Evolutionary conservation across 2,113 vertebrate genomes (phyloP).

Genomic region (Embiotoca jacksoni): DNA sequence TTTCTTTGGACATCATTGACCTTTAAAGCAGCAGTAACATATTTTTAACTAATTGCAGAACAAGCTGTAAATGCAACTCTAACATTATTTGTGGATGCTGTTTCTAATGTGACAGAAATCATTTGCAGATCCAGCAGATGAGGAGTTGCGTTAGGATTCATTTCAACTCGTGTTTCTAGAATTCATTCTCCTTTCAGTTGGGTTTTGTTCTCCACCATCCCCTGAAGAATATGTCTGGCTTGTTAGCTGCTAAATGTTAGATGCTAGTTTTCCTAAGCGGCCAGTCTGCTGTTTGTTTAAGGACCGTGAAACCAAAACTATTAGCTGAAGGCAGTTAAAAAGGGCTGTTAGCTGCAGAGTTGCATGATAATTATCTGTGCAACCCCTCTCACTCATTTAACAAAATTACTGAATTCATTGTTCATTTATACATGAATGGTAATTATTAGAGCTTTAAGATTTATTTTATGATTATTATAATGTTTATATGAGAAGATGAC

Average conservation of each 20-base stretch:
- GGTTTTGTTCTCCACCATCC: background rate
- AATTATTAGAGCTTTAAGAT: background rate
- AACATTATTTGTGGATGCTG: too few relatives aligned
- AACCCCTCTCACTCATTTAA: too few relatives aligned
- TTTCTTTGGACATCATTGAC: background rate
- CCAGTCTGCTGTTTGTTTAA: background rate
- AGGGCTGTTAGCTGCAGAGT: too few relatives aligned
- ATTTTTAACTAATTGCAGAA: background rate
- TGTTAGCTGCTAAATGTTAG: background rate
- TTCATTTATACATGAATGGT: background rate
- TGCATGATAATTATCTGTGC: too few relatives aligned
- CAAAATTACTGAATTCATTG: background rate
- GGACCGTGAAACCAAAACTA: constrained; percentile 1
- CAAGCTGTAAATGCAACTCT: background rate
- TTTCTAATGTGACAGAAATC: too few relatives aligned
- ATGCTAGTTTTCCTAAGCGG: background rate
- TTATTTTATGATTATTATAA: too few relatives aligned
- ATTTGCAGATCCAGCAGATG: too few relatives aligned
- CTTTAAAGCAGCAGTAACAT: background rate
- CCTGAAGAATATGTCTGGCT: background rate
- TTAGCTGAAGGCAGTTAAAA: background rate
- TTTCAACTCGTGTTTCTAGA: too few relatives aligned
- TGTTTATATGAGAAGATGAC: too few relatives aligned
- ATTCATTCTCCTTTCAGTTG: background rate
- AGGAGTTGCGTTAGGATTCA: too few relatives aligned